These are phyloP conservation scores for Acanthoscelides obtectus DNA, from an alignment of 2,888 invertebrate genomes.

Conservation along the genomic window DNA sequence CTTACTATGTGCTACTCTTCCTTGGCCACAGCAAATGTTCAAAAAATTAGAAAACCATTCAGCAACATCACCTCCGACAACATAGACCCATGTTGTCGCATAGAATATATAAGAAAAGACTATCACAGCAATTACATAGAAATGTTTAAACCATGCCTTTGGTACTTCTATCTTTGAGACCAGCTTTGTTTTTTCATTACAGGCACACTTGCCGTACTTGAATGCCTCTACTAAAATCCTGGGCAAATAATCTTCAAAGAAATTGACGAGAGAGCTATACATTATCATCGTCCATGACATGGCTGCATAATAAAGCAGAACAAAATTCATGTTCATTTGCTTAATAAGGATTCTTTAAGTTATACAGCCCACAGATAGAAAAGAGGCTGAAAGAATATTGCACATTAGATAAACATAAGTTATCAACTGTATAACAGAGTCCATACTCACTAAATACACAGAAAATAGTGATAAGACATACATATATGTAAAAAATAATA, in stretches of 20 bases:
- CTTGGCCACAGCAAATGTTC: slow-evolving; percentile 45
- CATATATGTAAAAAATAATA: too few species aligned
- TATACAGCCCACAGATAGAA: too few species aligned
- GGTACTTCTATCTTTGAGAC: slow-evolving; percentile 59
- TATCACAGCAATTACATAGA: slow-evolving; percentile 66
- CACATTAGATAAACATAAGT: too few species aligned
- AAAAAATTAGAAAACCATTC: slow-evolving; percentile 49
- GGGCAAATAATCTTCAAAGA: slow-evolving; percentile 64
- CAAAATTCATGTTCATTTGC: slow-evolving; percentile 31
- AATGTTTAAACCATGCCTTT: slow-evolving; percentile 77
- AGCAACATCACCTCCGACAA: slow-evolving; percentile 49
- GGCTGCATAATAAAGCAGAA: slow-evolving; percentile 34
- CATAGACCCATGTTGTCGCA: slow-evolving; percentile 51
- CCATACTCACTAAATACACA: too few species aligned
- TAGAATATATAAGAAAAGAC: slow-evolving; percentile 51
- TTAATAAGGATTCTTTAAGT: too few species aligned
- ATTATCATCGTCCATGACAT: slow-evolving; percentile 45
- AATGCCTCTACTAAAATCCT: slow-evolving; percentile 59
- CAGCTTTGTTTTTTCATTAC: slow-evolving; percentile 44
- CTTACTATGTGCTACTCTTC: slow-evolving; percentile 47
- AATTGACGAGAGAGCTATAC: slow-evolving; percentile 59
- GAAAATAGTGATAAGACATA: too few species aligned
- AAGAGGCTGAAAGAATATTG: too few species aligned
- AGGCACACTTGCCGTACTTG: slow-evolving; percentile 70
- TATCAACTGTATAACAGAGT: too few species aligned